Conservation (phyloP, 2,888 invertebrate species). For the Trisateles emortualis region DNA sequence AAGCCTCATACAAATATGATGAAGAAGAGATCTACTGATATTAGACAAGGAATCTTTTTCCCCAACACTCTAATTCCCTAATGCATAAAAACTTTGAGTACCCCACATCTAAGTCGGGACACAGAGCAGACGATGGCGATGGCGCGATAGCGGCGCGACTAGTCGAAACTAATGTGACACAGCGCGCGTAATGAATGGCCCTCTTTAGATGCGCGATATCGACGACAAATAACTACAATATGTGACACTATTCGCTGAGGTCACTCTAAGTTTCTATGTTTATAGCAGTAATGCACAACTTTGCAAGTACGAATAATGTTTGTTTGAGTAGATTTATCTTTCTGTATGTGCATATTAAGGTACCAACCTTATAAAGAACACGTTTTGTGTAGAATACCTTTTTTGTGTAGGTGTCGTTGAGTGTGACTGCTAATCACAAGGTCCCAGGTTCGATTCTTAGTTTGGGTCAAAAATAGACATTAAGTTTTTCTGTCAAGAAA, state of each 20-base stretch:
- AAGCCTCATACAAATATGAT: too few relatives aligned
- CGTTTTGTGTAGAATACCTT: too few relatives aligned
- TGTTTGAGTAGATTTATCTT: too few relatives aligned
- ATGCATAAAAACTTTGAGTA: constrained; percentile 34
- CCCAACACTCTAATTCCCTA: neutral
- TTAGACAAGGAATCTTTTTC: too few relatives aligned
- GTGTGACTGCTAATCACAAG: too few relatives aligned
- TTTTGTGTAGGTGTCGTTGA: too few relatives aligned
- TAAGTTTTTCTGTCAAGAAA: too few relatives aligned
- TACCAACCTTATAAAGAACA: too few relatives aligned
- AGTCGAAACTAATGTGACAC: constrained; percentile 49
- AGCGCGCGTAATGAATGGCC: constrained; percentile 51
- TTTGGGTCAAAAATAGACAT: too few relatives aligned
- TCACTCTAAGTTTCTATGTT: neutral
- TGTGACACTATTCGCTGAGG: constrained; percentile 20
- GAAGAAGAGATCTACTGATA: too few relatives aligned
- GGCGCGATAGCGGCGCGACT: constrained; percentile 48
- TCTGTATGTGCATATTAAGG: too few relatives aligned
- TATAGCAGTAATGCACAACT: neutral
- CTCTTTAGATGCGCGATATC: constrained; percentile 50
- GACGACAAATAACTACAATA: constrained; percentile 43
- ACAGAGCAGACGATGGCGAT: constrained; percentile 52
- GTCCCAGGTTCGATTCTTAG: too few relatives aligned
- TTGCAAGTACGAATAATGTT: neutral
- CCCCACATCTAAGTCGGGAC: constrained; percentile 30